These are phyloP conservation scores for Amphipyra berbera DNA, from an alignment of 2,888 invertebrate genomes.

Conservation along the genomic window DNA sequence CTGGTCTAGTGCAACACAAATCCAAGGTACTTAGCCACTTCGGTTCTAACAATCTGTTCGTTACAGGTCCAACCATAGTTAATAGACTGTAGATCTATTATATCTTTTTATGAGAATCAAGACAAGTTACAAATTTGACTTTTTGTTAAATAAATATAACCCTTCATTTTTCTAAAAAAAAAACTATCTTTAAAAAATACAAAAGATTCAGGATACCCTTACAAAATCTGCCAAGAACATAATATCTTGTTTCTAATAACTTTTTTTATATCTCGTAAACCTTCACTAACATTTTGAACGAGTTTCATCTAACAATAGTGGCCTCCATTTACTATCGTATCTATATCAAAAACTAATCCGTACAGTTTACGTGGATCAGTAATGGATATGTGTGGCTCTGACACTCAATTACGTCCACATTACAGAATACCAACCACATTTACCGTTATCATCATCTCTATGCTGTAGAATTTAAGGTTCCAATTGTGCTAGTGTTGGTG, in stretches of 20 bases:
- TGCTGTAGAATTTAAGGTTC: slow-evolving; percentile 13
- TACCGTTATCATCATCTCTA: slow-evolving; percentile 15
- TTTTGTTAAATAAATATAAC: too few relatives aligned
- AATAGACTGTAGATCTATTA: too few relatives aligned
- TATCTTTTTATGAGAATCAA: too few relatives aligned
- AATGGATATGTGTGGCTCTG: slow-evolving; percentile 66
- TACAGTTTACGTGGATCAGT: slow-evolving; percentile 54
- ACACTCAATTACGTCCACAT: slow-evolving; percentile 69
- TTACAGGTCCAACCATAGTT: too few relatives aligned
- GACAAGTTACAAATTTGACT: too few relatives aligned
- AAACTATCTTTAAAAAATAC: slow-evolving; percentile 1
- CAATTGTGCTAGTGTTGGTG: not conserved
- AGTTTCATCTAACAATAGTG: slow-evolving; percentile 12
- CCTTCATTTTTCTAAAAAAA: not conserved
- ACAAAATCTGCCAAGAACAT: slow-evolving; percentile 4
- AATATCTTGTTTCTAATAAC: slow-evolving; percentile 12
- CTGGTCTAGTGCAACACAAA: not conserved
- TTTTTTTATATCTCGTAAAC: slow-evolving; percentile 1
- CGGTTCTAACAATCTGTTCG: too few relatives aligned
- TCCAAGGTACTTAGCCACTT: too few relatives aligned
- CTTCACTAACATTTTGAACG: slow-evolving; percentile 30
- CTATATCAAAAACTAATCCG: slow-evolving; percentile 57
- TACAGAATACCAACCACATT: slow-evolving; percentile 32
- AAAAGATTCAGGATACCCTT: not conserved
- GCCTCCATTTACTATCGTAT: slow-evolving; percentile 30